Evolutionary conservation across 2,113 vertebrate genomes (phyloP).

Genomic region (Rhinopomastus cyanomelas): DNA sequence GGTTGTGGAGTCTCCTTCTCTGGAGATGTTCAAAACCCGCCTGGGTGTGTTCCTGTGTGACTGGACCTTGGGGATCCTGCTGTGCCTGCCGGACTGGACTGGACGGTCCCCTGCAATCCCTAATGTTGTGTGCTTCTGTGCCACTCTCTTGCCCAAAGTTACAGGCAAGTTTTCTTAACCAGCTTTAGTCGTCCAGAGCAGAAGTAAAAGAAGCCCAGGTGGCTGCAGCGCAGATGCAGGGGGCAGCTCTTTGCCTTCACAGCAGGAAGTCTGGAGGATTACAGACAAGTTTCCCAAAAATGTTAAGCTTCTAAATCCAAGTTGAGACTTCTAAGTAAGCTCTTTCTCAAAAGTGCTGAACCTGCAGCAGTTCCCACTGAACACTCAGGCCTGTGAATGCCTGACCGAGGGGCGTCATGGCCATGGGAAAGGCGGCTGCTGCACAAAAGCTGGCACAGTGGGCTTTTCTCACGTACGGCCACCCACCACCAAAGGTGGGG

Average conservation of each 20-base stretch:
- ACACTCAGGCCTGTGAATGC: slow-evolving; percentile 14
- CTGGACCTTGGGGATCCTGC: no score
- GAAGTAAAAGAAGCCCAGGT: background rate
- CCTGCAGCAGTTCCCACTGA: slow-evolving; percentile 47
- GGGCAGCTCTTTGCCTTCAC: background rate
- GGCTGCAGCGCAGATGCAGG: background rate
- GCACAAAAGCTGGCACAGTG: background rate
- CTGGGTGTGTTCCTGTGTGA: no score
- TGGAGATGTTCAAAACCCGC: no score
- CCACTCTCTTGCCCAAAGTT: background rate
- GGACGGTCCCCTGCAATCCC: no score
- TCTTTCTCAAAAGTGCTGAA: slow-evolving; percentile 53
- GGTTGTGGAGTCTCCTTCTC: no score
- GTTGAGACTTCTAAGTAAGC: slow-evolving; percentile 36
- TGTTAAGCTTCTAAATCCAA: slow-evolving; percentile 48
- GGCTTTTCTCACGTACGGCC: background rate
- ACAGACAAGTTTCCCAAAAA: slow-evolving; percentile 24
- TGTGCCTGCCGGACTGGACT: no score
- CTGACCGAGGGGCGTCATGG: background rate
- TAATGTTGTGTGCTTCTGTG: no score
- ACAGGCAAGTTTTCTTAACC: background rate
- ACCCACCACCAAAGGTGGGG: background rate
- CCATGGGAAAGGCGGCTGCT: background rate
- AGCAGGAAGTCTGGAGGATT: background rate
- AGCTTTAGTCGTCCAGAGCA: background rate